phyloP scores from a whole-genome alignment of 2,888 invertebrate species.

The Epirrita christyi region DNA sequence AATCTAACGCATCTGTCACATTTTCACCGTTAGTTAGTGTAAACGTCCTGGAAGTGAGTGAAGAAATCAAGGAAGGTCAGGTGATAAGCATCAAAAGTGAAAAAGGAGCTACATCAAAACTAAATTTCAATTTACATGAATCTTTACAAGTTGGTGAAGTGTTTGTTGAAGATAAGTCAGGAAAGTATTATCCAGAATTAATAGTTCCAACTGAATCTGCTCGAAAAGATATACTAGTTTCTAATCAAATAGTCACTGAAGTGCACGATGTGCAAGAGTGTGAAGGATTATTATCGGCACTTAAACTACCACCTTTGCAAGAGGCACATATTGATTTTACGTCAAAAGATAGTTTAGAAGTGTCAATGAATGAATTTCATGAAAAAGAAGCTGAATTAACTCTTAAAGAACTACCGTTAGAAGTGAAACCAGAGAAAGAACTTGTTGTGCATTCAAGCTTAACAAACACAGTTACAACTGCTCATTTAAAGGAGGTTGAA shows the following conservation, averaged over 20 bases:
- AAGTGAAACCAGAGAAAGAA: constrained; percentile 64
- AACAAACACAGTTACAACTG: constrained; percentile 85
- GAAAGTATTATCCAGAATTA: constrained; percentile 91
- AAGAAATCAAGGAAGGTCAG: constrained; percentile 85
- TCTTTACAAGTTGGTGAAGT: constrained; percentile 88
- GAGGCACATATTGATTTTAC: constrained; percentile 85
- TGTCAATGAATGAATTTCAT: constrained; percentile 82
- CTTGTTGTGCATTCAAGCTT: constrained; percentile 79
- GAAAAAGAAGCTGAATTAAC: constrained; percentile 87
- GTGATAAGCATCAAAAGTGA: constrained; percentile 76
- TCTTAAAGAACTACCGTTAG: constrained; percentile 56
- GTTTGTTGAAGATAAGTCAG: constrained; percentile 88
- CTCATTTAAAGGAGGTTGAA: constrained; percentile 87
- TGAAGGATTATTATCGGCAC: constrained; percentile 86
- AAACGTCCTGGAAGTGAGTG: constrained; percentile 86
- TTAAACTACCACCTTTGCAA: constrained; percentile 85
- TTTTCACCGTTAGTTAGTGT: constrained; percentile 87
- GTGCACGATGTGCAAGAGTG: constrained; percentile 88
- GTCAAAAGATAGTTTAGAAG: constrained; percentile 85
- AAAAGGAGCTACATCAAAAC: constrained; percentile 81
- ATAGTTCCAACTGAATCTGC: constrained; percentile 92
- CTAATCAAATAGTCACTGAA: constrained; percentile 87
- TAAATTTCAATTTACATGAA: constrained; percentile 87
- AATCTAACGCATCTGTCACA: constrained; percentile 82
- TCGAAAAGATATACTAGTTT: constrained; percentile 86